These are phyloP conservation scores for Nematostella vectensis DNA, from an alignment of 92 coral and sea anemone species.

Conservation along the genomic window DNA sequence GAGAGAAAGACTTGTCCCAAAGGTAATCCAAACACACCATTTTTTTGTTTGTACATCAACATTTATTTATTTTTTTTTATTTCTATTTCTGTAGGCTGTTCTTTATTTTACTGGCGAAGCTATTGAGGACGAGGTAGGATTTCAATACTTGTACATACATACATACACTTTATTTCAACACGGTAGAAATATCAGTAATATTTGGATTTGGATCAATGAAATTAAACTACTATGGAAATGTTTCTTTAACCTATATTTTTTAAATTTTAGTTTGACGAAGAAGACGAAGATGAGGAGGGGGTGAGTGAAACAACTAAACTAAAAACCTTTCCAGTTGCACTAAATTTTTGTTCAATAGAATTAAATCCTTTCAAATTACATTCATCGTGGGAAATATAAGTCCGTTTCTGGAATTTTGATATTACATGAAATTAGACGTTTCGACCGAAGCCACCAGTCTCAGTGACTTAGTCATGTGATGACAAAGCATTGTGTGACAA, in stretches of 20 bases:
- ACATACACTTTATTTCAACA: background rate
- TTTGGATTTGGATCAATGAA: background rate
- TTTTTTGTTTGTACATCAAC: no score
- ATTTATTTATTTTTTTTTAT: background rate
- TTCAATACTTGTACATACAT: background rate
- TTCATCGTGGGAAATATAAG: no score
- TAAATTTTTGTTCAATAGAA: no score
- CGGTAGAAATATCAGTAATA: background rate
- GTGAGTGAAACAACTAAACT: slow-evolving; percentile 4
- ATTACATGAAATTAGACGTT: no score
- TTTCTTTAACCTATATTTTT: background rate
- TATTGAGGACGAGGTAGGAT: slow-evolving; percentile 78
- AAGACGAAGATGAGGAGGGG: slow-evolving; percentile 66
- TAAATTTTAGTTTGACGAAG: slow-evolving; percentile 68
- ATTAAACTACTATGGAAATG: background rate
- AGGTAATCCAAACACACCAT: slow-evolving; percentile 29
- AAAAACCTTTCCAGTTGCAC: no score
- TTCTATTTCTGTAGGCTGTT: slow-evolving; percentile 54
- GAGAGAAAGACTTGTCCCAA: slow-evolving; percentile 87
- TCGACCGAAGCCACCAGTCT: no score
- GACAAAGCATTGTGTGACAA: no score
- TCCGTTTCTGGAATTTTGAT: no score
- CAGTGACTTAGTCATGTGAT: no score
- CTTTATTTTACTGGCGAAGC: slow-evolving; percentile 96
- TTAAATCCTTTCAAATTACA: no score